A percentile compares a stretch with the other conserved stretches of the same genome.
These are phyloP conservation scores for Periplaneta americana DNA, from an alignment of 1,140 invertebrate species.

Conservation along the genomic window DNA sequence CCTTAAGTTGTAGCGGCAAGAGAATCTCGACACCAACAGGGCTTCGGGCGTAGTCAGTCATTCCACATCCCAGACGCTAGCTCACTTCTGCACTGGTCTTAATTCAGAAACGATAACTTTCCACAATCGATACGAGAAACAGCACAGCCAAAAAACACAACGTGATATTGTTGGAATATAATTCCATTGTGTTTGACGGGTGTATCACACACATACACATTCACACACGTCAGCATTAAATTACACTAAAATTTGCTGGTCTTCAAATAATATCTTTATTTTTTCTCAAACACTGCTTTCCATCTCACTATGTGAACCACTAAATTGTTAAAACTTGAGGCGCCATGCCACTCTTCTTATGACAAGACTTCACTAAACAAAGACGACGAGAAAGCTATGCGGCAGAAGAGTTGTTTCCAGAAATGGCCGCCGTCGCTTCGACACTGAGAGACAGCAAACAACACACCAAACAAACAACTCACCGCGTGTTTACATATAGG, in stretches of 20 bases:
- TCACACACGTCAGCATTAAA: neutral
- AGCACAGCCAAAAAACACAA: neutral
- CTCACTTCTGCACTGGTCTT: neutral
- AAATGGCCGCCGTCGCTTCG: conserved; percentile 2
- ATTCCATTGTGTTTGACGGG: neutral
- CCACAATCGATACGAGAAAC: neutral
- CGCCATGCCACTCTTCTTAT: neutral
- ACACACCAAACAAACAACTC: conserved; percentile 7
- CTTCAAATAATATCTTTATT: neutral
- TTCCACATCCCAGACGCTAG: neutral
- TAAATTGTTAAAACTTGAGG: neutral
- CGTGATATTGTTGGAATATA: neutral
- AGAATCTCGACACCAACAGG: neutral
- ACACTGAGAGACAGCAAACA: conserved; percentile 2
- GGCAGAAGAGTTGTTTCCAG: neutral
- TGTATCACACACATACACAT: neutral
- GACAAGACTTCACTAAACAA: neutral
- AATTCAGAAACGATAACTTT: neutral
- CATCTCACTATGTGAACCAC: neutral
- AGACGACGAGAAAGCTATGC: neutral
- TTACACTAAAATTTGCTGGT: neutral
- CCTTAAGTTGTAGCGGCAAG: neutral
- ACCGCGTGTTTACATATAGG: neutral
- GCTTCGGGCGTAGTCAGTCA: neutral
- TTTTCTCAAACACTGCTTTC: neutral